Base-by-base conservation (phyloP, 1,140 invertebrate species). In the Lordiphosa mommai region DNA sequence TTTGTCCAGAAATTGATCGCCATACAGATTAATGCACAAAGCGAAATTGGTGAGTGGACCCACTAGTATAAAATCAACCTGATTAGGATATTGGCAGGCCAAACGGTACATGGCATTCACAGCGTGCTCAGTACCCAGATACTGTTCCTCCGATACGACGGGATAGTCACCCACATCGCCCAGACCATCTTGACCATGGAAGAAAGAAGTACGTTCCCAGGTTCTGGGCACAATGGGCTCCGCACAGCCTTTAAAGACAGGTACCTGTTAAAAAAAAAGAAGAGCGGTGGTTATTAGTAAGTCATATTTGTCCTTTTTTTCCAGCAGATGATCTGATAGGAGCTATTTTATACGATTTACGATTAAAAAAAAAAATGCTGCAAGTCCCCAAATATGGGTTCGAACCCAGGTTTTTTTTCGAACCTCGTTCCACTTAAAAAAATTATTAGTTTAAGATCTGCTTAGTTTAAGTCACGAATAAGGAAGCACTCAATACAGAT, bases 41-140 rank as follows among this genome's bases (percentile, higher is more conserved):
- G 94, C 95, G 44, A 95, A 88, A 80, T 96, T 96, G 2, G 94
- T 96, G 27, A 96, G 87, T 1, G 95, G 94, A 2, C 91, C 95
- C 6, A 38, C 41, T 6, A 63, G 40, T 37, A 76, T 46, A 1
- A 66, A 65, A 17, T 71, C 67, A 10, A 70, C 51, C 7, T 57
- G 32, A 1, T 52, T 41, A 1, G 66, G 58, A 38, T 52, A n/a
- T 13, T 48, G 9, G 43, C 88, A 77, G 10, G 89, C 89, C 51
- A 93, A 72, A 49, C 89, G 74, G 36, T 91, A 84, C 14, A 93
- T 69, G 12, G 90, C 91, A 67, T 82, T 77, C 4, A 85, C 72
- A 0, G 70, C 84, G 59, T 80, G 61, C 46, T 76, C 46, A 3
- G 16, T 23, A 6, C 61, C 34, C 5, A 73, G 29, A 8, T 61